Conservation (phyloP, 2,888 invertebrate species). For the Oscheius onirici region DNA sequence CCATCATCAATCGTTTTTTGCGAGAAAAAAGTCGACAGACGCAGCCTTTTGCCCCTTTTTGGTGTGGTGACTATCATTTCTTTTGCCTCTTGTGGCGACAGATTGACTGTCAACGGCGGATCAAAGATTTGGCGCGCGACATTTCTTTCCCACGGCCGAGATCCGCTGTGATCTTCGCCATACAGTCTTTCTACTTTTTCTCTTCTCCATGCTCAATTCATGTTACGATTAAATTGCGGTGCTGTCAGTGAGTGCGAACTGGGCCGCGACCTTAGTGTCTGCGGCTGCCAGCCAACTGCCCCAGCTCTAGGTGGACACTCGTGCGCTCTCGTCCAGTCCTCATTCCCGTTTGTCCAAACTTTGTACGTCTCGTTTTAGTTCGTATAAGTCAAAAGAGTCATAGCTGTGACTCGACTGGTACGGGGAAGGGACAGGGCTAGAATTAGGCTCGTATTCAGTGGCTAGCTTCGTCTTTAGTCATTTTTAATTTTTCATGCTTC, state of each 20-base stretch:
- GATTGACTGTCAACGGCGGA: too few relatives aligned
- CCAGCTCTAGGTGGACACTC: slow-evolving; percentile 16
- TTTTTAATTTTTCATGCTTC: neutral
- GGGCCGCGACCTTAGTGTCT: slow-evolving; percentile 34
- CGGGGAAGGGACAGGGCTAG: too few relatives aligned
- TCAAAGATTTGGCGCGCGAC: slow-evolving; percentile 11
- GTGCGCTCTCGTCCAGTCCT: slow-evolving; percentile 10
- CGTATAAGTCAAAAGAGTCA: too few relatives aligned
- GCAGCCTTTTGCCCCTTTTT: too few relatives aligned
- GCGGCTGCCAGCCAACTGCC: slow-evolving; percentile 26
- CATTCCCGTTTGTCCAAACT: neutral
- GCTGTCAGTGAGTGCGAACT: slow-evolving; percentile 8
- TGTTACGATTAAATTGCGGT: slow-evolving; percentile 21
- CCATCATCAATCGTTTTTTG: slow-evolving; percentile 7
- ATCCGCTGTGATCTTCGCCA: slow-evolving; percentile 1
- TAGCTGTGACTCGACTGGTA: too few relatives aligned
- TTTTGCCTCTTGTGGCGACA: too few relatives aligned
- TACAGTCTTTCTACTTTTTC: neutral
- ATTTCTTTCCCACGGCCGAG: slow-evolving; percentile 12
- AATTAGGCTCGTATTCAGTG: too few relatives aligned
- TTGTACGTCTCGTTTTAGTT: neutral
- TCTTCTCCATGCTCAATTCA: neutral
- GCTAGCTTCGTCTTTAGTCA: too few relatives aligned
- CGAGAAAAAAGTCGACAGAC: too few relatives aligned
- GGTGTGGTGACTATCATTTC: too few relatives aligned